Evolutionary conservation across 1,140 invertebrate genomes (phyloP), one percentile per base, ranked within the genome.

Genomic region (Hylaeus volcanicus): DNA sequence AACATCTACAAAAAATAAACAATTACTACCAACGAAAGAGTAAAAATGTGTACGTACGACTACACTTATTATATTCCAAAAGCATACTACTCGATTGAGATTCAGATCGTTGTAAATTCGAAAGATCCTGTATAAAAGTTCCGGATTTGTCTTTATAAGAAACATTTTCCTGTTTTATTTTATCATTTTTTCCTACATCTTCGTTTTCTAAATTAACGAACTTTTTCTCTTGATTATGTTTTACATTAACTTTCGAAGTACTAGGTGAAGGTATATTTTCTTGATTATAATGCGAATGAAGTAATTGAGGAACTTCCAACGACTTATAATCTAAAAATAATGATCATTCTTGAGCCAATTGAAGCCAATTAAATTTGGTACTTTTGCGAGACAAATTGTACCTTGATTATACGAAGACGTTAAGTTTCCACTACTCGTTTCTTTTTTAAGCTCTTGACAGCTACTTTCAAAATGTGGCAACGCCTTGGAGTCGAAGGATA

Each of bases 111-210:
- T 51, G 37, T 1, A 65, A 74, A 71, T 60, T 75, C 48, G 55
- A 39, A 26, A 45, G 12, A 9, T 78, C 39, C 53, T 79, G 66
- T 37, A 55, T 12, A 79, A 5, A n/a, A 69, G 8, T 37, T 37
- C 71, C 71, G 45, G 12, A 43, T 61, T 58, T 74, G 4, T n/a
- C 14, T 58, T 45, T 82, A 60, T 76, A 64, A 39, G 84, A 76
- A 68, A 76, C 26, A 73, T 84, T 81, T 61, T 83, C 68, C 5
- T 63, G 5, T 77, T 86, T 84, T 15, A 77, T 63, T 3, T 11
- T 9, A 41, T 65, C 61, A 45, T 74, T 74, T 1, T 4, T 48
- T 56, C 55, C 48, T 45, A 64, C 45, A 45, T 45, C 60, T 71
- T 81, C 56, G 14, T 68, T 76, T 55, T 86, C 53, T 1, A 79